Percentiles rank a stretch among this genome's conserved stretches.
phyloP scores from a whole-genome alignment of 1,140 invertebrate species.

The Doryteuthis pealeii region DNA sequence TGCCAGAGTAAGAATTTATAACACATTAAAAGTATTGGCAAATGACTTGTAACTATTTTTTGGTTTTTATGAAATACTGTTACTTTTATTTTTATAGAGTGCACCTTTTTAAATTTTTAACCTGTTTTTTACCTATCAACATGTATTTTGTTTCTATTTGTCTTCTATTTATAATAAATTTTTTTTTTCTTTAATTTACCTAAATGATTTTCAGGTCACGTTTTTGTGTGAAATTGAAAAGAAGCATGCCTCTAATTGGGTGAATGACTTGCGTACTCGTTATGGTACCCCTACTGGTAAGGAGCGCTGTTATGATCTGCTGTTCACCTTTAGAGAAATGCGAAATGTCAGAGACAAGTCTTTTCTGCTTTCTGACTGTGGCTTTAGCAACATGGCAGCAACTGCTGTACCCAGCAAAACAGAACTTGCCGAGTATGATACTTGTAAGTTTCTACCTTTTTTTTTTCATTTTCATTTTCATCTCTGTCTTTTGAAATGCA shows the following conservation, averaged over 20 bases:
- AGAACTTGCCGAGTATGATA: conserved; percentile 48
- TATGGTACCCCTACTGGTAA: conserved; percentile 40
- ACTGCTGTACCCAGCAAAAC: conserved; percentile 40
- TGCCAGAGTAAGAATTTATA: too few relatives aligned
- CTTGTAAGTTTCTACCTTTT: conserved; percentile 36
- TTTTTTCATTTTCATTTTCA: background rate
- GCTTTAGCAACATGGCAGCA: conserved; percentile 35
- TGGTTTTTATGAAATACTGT: too few relatives aligned
- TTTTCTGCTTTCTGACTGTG: conserved; percentile 40
- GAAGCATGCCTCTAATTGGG: conserved; percentile 53
- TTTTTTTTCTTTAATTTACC: background rate
- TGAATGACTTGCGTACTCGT: conserved; percentile 43
- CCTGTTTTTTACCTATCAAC: too few relatives aligned
- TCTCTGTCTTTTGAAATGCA: too few relatives aligned
- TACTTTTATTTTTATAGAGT: too few relatives aligned
- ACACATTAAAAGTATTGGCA: too few relatives aligned
- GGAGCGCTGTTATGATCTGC: conserved; percentile 45
- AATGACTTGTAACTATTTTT: too few relatives aligned
- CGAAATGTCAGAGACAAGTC: conserved; percentile 37
- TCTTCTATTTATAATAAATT: too few relatives aligned
- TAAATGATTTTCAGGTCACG: conserved; percentile 62
- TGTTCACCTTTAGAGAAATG: conserved; percentile 46
- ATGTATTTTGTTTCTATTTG: too few relatives aligned
- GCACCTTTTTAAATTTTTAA: too few relatives aligned
- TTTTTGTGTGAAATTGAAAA: conserved; percentile 58